Evolutionary conservation across 2,888 invertebrate species (phyloP).

Genomic region (Nemotelus pantherinus): DNA sequence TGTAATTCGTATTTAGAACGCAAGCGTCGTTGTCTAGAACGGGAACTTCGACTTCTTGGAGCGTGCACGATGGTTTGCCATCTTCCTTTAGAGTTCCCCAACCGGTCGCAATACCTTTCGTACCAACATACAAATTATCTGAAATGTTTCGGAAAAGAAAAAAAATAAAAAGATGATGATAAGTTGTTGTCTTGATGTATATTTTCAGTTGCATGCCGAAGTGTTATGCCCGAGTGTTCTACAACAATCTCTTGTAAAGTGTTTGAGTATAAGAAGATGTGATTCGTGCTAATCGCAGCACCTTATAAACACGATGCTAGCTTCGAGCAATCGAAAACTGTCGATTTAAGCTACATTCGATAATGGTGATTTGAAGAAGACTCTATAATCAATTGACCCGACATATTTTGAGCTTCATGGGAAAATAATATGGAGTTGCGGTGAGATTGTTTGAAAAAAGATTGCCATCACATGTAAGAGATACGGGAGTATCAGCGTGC

Average conservation of each 20-base stretch:
- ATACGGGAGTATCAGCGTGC: too few species aligned
- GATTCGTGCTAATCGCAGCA: slow-evolving; percentile 25
- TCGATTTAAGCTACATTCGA: slow-evolving; percentile 7
- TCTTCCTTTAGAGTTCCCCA: slow-evolving; percentile 91
- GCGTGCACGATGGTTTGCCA: slow-evolving; percentile 83
- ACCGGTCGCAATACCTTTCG: slow-evolving; percentile 79
- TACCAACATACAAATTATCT: slow-evolving; percentile 77
- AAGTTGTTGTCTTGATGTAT: background rate
- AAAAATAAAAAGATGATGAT: slow-evolving; percentile 21
- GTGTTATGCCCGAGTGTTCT: too few species aligned
- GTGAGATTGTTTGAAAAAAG: too few species aligned
- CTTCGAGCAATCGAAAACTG: slow-evolving; percentile 23
- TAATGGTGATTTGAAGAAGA: background rate
- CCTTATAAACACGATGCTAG: slow-evolving; percentile 34
- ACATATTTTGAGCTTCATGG: slow-evolving; percentile 11
- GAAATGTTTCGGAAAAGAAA: slow-evolving; percentile 54
- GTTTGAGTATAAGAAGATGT: slow-evolving; percentile 15
- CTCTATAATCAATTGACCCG: slow-evolving; percentile 23
- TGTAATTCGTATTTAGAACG: slow-evolving; percentile 78
- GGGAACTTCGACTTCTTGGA: slow-evolving; percentile 85
- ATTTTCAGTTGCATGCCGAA: too few species aligned
- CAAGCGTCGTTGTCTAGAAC: slow-evolving; percentile 73
- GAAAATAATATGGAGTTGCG: background rate
- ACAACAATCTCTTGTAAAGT: background rate
- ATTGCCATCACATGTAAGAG: too few species aligned